Base-by-base conservation (phyloP, 2,797 vertebrate genomes). In the Alcedo atthis region DNA sequence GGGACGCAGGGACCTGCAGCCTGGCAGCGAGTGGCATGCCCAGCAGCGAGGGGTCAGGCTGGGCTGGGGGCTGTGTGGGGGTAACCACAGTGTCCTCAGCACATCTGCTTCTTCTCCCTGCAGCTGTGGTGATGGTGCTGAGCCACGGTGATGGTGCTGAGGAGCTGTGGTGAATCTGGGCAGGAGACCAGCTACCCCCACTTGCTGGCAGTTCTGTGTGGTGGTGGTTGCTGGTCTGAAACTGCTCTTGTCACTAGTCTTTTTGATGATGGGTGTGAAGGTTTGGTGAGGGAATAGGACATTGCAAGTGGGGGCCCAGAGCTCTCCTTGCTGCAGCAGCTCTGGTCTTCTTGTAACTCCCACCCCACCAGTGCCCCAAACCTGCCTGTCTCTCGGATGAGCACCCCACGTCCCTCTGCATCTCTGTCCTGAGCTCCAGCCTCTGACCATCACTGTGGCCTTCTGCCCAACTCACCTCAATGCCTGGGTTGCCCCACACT, bases 361-460 rank as follows among this genome's bases (percentile, higher is more conserved):
- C 12, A 10, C 18, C 9, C 0, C 18, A 7, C 0, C 1, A 0
- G 12, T 40, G 45, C 15, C 18, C 37, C 57, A 33, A 76, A 24
- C 46, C 9, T 48, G 20, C 40, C 16, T 25, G 15, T 30, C 51
- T 30, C 26, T 3, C 4, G 22, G 40, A 32, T 59, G 48, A 67
- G 83, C 12, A 10, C 9, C 24, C n/a, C 0, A 0, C 24, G 4
- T 59, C 20, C 7, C 14, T 59, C 53, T 3, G n/a, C 14, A 2
- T 25, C 64, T 46, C 59, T 46, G 42, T 48, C 37, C 43, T 17
- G 22, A 24, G 26, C 67, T 58, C 28, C 32, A 28, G 32, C 8
- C 57, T 53, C 53, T 0, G 1, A 4, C 48, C 62, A 3, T 46
- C 51, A 14, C 66, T 0, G 0, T 16, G 61, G 30, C 4, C 18